These are phyloP conservation scores for Agrotis ipsilon DNA, from an alignment of 2,888 invertebrate genomes.

Conservation along the genomic window DNA sequence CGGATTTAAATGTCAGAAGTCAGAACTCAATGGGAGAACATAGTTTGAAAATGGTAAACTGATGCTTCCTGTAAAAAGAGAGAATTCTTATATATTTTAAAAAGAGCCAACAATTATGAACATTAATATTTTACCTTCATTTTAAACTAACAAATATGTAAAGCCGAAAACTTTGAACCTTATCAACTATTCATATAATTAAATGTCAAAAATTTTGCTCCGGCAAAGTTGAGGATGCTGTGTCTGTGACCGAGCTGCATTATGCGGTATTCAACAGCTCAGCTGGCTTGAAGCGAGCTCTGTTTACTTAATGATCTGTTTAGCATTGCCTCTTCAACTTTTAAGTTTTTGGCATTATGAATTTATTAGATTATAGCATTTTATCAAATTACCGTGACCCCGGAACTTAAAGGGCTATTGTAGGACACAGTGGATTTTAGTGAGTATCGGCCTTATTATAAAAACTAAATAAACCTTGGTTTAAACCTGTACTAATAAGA, in stretches of 20 bases:
- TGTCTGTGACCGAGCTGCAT: conserved; percentile 10
- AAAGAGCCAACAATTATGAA: not conserved
- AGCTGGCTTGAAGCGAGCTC: conserved; percentile 9
- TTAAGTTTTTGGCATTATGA: not conserved
- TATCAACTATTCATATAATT: conserved; percentile 48
- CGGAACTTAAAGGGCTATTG: no score
- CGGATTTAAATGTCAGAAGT: no score
- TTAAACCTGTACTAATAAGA: no score
- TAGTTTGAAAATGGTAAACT: not conserved
- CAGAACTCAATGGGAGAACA: no score
- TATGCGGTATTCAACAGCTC: not conserved
- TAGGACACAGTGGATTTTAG: no score
- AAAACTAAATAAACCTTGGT: no score
- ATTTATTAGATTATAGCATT: conserved; percentile 32
- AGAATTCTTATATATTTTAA: not conserved
- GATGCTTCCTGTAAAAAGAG: not conserved
- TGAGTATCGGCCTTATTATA: no score
- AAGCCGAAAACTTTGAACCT: conserved; percentile 27
- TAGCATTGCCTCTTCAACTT: conserved; percentile 30
- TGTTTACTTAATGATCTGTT: conserved; percentile 48
- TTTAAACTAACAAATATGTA: conserved; percentile 7
- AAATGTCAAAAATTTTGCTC: conserved; percentile 33
- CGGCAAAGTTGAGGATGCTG: not conserved
- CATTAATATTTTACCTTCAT: no score
- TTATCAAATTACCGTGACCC: no score